Percentiles rank a stretch among this genome's conserved stretches.
These are phyloP conservation scores for Cephus sareptanus DNA, from an alignment of 2,888 invertebrate species.

Conservation along the genomic window DNA sequence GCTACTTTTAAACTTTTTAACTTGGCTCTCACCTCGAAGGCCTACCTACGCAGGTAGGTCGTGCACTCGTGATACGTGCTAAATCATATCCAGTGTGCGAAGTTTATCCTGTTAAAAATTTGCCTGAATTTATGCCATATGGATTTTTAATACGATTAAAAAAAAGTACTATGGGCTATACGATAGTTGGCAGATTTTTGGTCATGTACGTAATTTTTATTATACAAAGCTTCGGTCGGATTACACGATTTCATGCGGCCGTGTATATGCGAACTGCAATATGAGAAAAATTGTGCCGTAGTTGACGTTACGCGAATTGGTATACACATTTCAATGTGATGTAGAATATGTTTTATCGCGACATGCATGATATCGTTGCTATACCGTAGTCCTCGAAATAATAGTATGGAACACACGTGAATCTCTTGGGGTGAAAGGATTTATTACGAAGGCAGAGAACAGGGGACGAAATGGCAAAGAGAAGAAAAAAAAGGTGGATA, in stretches of 20 bases:
- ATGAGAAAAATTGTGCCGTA: not conserved
- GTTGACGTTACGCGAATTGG: not conserved
- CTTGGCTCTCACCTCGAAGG: constrained; percentile 19
- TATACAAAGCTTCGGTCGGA: not conserved
- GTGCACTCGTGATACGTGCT: not conserved
- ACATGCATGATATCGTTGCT: not conserved
- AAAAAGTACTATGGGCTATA: not conserved
- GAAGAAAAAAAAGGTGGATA: constrained; percentile 9
- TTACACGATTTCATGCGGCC: not conserved
- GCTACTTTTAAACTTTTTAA: constrained; percentile 56
- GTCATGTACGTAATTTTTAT: not conserved
- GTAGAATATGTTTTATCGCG: not conserved
- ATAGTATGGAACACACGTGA: constrained; percentile 41
- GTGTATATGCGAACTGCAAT: not conserved
- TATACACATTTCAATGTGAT: not conserved
- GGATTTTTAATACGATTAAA: not conserved
- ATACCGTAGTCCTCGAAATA: constrained; percentile 36
- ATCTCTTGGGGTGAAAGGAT: constrained; percentile 41
- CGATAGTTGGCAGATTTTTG: not conserved
- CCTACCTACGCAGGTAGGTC: not conserved
- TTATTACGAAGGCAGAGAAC: constrained; percentile 44
- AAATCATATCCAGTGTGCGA: not conserved
- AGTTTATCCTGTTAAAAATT: not conserved
- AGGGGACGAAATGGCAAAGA: constrained; percentile 29
- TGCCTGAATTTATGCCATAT: not conserved